Conservation (phyloP, 2,888 invertebrate genomes). For the Poecilus cupreus region DNA sequence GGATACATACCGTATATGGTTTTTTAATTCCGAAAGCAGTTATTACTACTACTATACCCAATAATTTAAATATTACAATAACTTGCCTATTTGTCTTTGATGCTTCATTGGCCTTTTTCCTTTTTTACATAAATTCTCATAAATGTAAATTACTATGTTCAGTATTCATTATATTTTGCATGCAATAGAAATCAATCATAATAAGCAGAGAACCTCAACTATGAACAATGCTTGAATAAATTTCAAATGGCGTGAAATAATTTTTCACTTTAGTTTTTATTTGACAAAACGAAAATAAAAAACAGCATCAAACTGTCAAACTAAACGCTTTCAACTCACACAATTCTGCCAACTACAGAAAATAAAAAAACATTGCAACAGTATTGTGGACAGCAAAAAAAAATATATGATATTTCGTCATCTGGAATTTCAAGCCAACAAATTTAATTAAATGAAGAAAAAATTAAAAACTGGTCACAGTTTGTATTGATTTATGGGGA, state of each 20-base stretch:
- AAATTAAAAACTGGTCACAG: background rate
- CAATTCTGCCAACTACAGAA: constrained; percentile 33
- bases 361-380: constrained; percentile 24
- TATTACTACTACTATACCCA: too few species aligned
- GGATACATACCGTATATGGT: too few species aligned
- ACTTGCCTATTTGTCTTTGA: background rate
- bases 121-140: background rate
- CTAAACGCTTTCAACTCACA: constrained; percentile 2
- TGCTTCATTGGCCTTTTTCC: background rate
- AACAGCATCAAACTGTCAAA: constrained; percentile 33
- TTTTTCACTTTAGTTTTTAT: constrained; percentile 32
- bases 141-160: background rate
- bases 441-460: constrained; percentile 32
- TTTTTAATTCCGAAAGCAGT: too few species aligned
- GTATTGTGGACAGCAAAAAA: background rate
- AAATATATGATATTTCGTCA: background rate
- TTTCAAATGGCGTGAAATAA: constrained; percentile 14
- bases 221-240: background rate
- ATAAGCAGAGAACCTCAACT: too few species aligned
- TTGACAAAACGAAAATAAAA: constrained; percentile 15
- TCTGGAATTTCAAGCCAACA: constrained; percentile 23
- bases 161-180: too few species aligned
- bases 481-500: background rate
- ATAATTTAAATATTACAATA: too few species aligned
- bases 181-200: too few species aligned